phyloP scores from a whole-genome alignment of 2,888 invertebrate species.

The Volucella bombylans region DNA sequence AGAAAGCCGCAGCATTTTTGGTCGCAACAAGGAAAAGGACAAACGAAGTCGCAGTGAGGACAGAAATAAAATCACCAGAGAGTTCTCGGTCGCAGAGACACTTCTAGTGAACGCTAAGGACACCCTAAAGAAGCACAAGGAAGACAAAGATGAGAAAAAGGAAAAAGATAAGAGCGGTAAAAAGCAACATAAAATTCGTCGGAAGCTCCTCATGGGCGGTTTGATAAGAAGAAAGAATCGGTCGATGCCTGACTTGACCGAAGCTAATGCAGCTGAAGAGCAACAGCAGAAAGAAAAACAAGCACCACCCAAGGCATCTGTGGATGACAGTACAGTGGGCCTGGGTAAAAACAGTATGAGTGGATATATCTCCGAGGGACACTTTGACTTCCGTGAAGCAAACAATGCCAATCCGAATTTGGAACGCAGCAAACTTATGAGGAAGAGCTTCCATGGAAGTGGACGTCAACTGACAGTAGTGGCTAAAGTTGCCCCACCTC shows the following conservation, averaged over 20 bases:
- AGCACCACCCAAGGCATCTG: slow-evolving; percentile 83
- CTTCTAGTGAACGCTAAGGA: slow-evolving; percentile 83
- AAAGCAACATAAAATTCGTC: slow-evolving; percentile 94
- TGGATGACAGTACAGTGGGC: slow-evolving; percentile 91
- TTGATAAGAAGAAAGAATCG: slow-evolving; percentile 93
- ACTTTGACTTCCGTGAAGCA: slow-evolving; percentile 88
- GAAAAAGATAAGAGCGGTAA: slow-evolving; percentile 90
- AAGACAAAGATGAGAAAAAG: slow-evolving; percentile 85
- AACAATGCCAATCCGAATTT: slow-evolving; percentile 89
- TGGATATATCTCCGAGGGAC: slow-evolving; percentile 94
- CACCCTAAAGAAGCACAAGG: slow-evolving; percentile 85
- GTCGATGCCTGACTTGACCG: slow-evolving; percentile 95
- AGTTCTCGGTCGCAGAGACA: slow-evolving; percentile 87
- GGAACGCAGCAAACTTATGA: slow-evolving; percentile 93
- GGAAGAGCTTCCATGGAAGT: slow-evolving; percentile 94
- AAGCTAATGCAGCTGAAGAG: slow-evolving; percentile 85
- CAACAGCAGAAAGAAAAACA: slow-evolving; percentile 76
- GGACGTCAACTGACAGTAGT: slow-evolving; percentile 91
- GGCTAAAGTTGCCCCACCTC: slow-evolving; percentile 93
- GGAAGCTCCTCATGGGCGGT: slow-evolving; percentile 94
- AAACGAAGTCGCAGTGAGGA: slow-evolving; percentile 93
- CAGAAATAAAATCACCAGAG: slow-evolving; percentile 89
- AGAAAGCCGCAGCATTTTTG: slow-evolving; percentile 87
- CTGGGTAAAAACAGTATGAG: slow-evolving; percentile 85
- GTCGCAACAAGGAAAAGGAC: slow-evolving; percentile 89